Evolutionary conservation across 2,797 vertebrate species (phyloP), one percentile per base, ranked within the genome.

Genomic region (Neomorphus geoffroyi): DNA sequence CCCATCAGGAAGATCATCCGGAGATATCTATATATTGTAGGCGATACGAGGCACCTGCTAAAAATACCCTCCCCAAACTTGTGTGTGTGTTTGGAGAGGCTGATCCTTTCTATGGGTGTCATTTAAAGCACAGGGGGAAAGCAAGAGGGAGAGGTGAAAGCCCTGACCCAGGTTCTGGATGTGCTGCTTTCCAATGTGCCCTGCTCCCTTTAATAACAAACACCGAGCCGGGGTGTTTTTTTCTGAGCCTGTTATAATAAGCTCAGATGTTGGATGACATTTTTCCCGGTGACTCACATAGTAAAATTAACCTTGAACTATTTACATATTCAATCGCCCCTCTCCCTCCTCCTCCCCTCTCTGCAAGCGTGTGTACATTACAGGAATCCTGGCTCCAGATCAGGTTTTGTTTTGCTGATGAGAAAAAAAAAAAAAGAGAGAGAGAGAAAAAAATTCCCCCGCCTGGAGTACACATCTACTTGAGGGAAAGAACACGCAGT

Each of bases 401-500:
- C 92, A 56, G 95, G 92, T 96, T 97, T 97, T 96, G 95, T 97
- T 98, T 97, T 97, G 97, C 97, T 97, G 98, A 98, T 98, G 94
- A 98, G 98, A 98, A 86, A 97, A 96, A 89, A 96, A 81, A 82
- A 65, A 97, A 97, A 56, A n/a, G 15, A 18, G 19, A 46, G 45
- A 46, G 46, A 48, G 46, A 48, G 45, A 12, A 45, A 56, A 86
- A 73, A 77, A 58, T 62, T 97, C 95, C 96, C 96, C 98, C 86
- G 97, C 96, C 89, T 97, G 98, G 98, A 96, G 97, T 96, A 97
- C 98, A 97, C 96, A 97, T 98, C 98, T 98, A 98, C 98, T 98
- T 97, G 97, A 98, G 97, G 96, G 97, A 98, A 97, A 96, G 99
- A 99, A 99, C 99, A 99, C 95, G 82, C 98, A 98, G 99, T 99